Evolutionary conservation across 2,797 vertebrate genomes (phyloP).

Genomic region (Myoxocephalus aenaeus): DNA sequence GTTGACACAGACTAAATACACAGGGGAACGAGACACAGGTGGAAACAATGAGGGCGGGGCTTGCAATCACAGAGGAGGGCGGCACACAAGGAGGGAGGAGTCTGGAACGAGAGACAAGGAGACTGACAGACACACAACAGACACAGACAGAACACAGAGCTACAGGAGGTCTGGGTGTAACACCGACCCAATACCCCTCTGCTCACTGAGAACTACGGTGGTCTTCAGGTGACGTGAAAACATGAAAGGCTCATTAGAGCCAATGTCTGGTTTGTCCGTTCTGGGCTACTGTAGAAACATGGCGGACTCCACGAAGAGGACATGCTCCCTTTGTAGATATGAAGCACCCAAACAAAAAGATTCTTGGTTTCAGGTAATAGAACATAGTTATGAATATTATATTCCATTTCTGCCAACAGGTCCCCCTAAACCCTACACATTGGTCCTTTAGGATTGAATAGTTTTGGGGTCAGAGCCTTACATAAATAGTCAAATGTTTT

Average conservation of each 20-base stretch:
- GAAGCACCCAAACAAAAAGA: not conserved
- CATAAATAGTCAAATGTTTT: constrained; percentile 32
- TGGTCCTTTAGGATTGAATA: not conserved
- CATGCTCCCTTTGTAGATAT: not conserved
- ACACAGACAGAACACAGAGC: no score
- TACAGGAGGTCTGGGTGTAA: no score
- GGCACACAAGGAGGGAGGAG: no score
- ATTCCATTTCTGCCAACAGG: not conserved
- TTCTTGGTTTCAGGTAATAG: not conserved
- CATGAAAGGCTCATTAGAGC: no score
- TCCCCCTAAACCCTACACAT: not conserved
- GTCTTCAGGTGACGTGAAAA: no score
- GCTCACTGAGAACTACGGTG: not conserved
- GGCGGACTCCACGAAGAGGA: not conserved
- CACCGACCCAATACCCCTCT: not conserved
- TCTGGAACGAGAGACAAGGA: no score
- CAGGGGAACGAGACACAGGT: no score
- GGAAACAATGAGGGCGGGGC: no score
- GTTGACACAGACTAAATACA: no score
- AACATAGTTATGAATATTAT: not conserved
- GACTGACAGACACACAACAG: no score
- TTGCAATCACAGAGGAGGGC: no score
- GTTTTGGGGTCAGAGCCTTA: not conserved
- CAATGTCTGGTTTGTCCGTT: not conserved
- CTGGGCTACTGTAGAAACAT: constrained; percentile 4